Base-by-base conservation (phyloP, 2,113 vertebrate genomes). In the Brachionichthys hirsutus region DNA sequence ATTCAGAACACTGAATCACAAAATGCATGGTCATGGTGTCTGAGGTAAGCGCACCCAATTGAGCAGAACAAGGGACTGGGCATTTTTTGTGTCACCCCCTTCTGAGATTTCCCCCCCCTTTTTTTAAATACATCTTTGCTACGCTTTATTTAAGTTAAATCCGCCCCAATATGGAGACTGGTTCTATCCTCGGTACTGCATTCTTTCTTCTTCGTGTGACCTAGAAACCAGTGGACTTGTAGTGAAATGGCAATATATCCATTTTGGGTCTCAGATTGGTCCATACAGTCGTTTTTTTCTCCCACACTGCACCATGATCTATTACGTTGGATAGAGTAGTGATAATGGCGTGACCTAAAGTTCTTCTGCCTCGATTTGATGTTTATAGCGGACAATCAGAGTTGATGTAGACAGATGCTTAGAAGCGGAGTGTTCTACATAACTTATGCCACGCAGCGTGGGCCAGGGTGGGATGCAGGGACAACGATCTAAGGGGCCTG, bases 1-100 rank as follows among this genome's bases (percentile, higher is more conserved):
- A 86, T 83, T 80, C 62, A 80, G 70, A 78, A 77, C 43, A 62
- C 51, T 42, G 47, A 75, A 75, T 83, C 77, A 62, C 78, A 67
- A 66, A 80, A 75, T 24, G 69, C 66, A 61, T 50, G 48, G 10
- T 51, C 54, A 73, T 82, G 78, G 75, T 82, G 70, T 60, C 20
- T 55, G 35, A 70, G 57, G 56, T 62, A 63, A 79, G 62, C 69
- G 56, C 75, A 77, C 66, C 70, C 68, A 59, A 50, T 50, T 70
- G 54, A 71, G 57, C 63, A 52, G 22, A 59, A 75, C 54, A 41
- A 51, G 49, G 30, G 65, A 67, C 57, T 65, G 62, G 49, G 52
- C 70, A 54, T 71, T 83, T 71, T 83, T 68, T 49, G 53, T 76
- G 53, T 12, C 24, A 22, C 52, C 62, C 55, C 53, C 68, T 68